Percentiles rank a stretch among this genome's conserved stretches.
phyloP scores from a whole-genome alignment of 23 tunicate genomes.

The Ciona savignyi region DNA sequence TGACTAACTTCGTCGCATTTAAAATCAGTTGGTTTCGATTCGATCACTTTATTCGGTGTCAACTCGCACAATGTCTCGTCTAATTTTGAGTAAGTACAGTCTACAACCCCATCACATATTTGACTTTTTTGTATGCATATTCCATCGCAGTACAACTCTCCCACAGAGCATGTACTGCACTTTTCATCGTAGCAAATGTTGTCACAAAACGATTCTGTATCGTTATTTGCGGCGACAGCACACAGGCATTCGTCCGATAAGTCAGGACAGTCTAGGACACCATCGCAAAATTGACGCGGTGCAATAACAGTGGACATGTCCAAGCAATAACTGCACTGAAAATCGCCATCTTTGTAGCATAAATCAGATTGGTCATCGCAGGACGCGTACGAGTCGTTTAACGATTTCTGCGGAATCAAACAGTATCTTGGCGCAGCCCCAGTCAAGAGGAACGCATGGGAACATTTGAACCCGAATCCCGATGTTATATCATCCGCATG shows the following conservation, averaged over 20 bases:
- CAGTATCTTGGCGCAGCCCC: too few relatives aligned
- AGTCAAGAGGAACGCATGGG: too few relatives aligned
- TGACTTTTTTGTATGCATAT: too few relatives aligned
- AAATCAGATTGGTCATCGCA: too few relatives aligned
- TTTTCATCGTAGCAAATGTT: not conserved
- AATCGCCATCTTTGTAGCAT: not conserved
- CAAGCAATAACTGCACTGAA: not conserved
- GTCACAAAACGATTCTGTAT: not conserved
- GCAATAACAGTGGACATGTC: not conserved
- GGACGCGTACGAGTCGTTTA: not conserved
- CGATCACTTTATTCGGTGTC: too few relatives aligned
- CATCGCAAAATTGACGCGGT: not conserved
- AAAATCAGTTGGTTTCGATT: too few relatives aligned
- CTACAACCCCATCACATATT: not conserved
- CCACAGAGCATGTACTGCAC: not conserved
- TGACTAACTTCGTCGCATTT: too few relatives aligned
- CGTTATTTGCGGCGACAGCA: not conserved
- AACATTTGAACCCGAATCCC: conserved; percentile 22
- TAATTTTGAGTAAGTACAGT: not conserved
- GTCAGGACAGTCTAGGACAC: too few relatives aligned
- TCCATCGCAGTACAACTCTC: too few relatives aligned
- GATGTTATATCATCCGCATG: not conserved
- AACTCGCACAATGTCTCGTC: conserved; percentile 1
- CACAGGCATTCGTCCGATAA: conserved; percentile 2
- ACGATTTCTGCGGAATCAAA: too few relatives aligned